These are phyloP conservation scores for Polypedilum pembai DNA, from an alignment of 1,140 invertebrate species.

Conservation along the genomic window DNA sequence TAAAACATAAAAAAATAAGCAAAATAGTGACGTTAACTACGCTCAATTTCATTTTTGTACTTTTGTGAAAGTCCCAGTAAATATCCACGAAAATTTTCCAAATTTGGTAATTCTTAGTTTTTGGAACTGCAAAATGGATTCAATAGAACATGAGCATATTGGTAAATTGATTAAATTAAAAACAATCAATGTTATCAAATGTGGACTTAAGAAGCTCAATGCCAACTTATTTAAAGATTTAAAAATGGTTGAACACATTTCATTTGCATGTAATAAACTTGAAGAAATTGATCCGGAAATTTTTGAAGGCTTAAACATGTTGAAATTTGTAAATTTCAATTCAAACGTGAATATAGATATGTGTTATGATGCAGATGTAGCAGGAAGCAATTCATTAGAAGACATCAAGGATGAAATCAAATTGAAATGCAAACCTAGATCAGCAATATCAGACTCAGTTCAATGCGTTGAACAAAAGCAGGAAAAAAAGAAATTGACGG, in stretches of 20 bases:
- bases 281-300: background rate
- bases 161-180: background rate
- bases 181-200: background rate
- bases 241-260: background rate
- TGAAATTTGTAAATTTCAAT: background rate
- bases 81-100: too few species aligned
- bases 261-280: background rate
- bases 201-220: background rate
- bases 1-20: too few species aligned
- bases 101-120: too few species aligned
- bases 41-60: too few species aligned
- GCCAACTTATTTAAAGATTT: background rate
- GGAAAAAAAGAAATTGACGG: too few species aligned
- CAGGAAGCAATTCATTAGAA: background rate
- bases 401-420: background rate
- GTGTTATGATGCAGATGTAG: background rate
- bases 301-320: background rate
- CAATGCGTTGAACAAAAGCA: too few species aligned
- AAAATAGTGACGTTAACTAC: too few species aligned
- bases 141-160: background rate
- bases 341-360: background rate
- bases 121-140: too few species aligned
- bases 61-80: too few species aligned
- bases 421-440: background rate
- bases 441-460: too few species aligned